Percentiles rank a stretch among this genome's conserved stretches.
phyloP scores from a whole-genome alignment of 2,888 invertebrate genomes.

The Helobdella robusta region DNA sequence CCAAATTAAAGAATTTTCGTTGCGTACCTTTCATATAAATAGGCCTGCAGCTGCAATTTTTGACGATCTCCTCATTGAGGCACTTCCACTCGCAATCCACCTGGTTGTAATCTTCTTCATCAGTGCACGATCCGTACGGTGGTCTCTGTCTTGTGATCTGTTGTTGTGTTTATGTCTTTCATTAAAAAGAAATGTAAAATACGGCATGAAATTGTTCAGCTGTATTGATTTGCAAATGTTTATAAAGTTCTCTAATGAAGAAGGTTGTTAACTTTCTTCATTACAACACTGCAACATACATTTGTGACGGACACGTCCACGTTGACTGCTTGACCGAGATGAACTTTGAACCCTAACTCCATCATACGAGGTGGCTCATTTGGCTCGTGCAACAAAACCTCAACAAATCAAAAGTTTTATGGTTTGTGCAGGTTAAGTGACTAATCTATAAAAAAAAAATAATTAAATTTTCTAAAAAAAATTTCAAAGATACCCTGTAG shows the following conservation, averaged over 20 bases:
- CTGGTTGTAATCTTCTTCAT: slow-evolving; percentile 5
- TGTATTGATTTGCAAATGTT: too few relatives aligned
- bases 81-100: slow-evolving; percentile 12
- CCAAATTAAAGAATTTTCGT: too few relatives aligned
- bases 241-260: neutral
- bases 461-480: too few relatives aligned
- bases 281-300: neutral
- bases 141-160: neutral
- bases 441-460: too few relatives aligned
- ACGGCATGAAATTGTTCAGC: too few relatives aligned
- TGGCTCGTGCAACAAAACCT: slow-evolving; percentile 14
- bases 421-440: too few relatives aligned
- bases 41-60: slow-evolving; percentile 8
- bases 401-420: too few relatives aligned
- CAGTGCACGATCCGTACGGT: slow-evolving; percentile 19
- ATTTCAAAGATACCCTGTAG: neutral
- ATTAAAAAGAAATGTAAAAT: neutral
- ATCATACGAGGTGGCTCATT: neutral
- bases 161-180: neutral
- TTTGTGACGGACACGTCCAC: neutral
- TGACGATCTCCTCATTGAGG: neutral
- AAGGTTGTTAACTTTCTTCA: slow-evolving; percentile 1
- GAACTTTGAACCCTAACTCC: neutral
- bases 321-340: neutral
- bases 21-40: slow-evolving; percentile 2